Base-by-base conservation (phyloP, 2,797 vertebrate genomes). In the Argya squamiceps region DNA sequence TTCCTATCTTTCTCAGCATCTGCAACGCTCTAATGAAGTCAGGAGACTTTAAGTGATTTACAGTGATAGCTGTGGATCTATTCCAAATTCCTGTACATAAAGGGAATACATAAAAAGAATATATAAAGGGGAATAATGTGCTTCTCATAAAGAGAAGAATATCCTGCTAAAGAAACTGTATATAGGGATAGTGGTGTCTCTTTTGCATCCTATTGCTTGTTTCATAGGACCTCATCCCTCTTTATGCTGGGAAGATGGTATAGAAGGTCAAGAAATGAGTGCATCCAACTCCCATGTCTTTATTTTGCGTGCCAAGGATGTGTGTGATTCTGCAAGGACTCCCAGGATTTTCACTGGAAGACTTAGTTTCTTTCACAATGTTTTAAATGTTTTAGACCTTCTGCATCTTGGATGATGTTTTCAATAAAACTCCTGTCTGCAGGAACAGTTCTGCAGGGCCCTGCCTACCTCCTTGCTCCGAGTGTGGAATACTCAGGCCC, bases 341-440 rank as follows among this genome's bases (percentile, higher is more conserved):
- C 53, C 4, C 36, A 58, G 82, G 56, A 82, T 67, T 92, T 89
- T 36, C 21, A 16, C 37, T 70, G 67, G 21, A 74, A 83, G 36
- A 67, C 19, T 71, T 55, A 70, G 70, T 23, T 26, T 60, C 37
- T 89, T 89, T 53, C 11, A 37, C 15, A 77, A 29, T 39, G 44
- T 77, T 93, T 92, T 91, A 84, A 96, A 93, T 83, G 30, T 90
- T 90, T 90, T 79, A 84, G 87, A 60, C 21, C 14, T 79, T 80
- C 34, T 91, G 64, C 56, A 49, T 88, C 62, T 88, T 16, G 20
- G 56, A 82, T 74, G 56, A 56, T 70, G 47, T 43, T 90, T 94
- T 23, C 44, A 36, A 32, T 15, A 74, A 76, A 88, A 68, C 10
- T 85, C 8, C 15, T 0, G 2, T 73, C 53, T 84, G 49, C 50